Percentiles rank a stretch among this genome's conserved stretches.
phyloP scores from a whole-genome alignment of 2,888 invertebrate species.

The Venusia cambrica region DNA sequence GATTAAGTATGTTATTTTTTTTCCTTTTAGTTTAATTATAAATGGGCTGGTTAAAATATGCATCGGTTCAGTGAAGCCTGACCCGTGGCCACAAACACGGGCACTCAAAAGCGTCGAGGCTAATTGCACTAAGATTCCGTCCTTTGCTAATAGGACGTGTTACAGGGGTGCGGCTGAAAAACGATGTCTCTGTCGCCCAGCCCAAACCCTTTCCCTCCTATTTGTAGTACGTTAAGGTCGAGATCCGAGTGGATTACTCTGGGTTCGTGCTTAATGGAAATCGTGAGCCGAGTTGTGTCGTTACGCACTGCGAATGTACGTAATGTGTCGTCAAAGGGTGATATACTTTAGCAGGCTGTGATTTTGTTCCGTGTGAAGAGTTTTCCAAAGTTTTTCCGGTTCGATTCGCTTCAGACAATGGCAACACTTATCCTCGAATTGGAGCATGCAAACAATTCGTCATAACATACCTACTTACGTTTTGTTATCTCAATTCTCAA shows the following conservation, averaged over 20 bases:
- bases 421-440: slow-evolving; percentile 34
- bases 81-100: slow-evolving; percentile 37
- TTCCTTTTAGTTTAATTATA: too few relatives aligned
- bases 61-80: too few relatives aligned
- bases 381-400: slow-evolving; percentile 68
- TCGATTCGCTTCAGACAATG: slow-evolving; percentile 56
- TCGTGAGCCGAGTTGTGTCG: slow-evolving; percentile 77
- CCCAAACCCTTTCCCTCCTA: slow-evolving; percentile 30
- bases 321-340: slow-evolving; percentile 80
- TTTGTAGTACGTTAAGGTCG: slow-evolving; percentile 37
- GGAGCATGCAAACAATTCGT: slow-evolving; percentile 21
- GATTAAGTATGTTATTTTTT: too few relatives aligned
- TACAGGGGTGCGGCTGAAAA: slow-evolving; percentile 60
- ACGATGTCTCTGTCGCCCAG: slow-evolving; percentile 42
- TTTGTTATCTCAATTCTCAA: slow-evolving; percentile 17
- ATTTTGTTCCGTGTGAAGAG: slow-evolving; percentile 65
- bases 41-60: too few relatives aligned
- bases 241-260: slow-evolving; percentile 39
- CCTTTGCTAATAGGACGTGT: slow-evolving; percentile 79
- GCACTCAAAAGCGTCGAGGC: slow-evolving; percentile 70
- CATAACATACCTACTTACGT: too few relatives aligned
- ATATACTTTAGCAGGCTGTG: slow-evolving; percentile 76
- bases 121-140: slow-evolving; percentile 79
- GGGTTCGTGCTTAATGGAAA: slow-evolving; percentile 74
- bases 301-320: slow-evolving; percentile 78